Base-by-base conservation (phyloP, 2,888 invertebrate species). In the Spisula subtruncata region DNA sequence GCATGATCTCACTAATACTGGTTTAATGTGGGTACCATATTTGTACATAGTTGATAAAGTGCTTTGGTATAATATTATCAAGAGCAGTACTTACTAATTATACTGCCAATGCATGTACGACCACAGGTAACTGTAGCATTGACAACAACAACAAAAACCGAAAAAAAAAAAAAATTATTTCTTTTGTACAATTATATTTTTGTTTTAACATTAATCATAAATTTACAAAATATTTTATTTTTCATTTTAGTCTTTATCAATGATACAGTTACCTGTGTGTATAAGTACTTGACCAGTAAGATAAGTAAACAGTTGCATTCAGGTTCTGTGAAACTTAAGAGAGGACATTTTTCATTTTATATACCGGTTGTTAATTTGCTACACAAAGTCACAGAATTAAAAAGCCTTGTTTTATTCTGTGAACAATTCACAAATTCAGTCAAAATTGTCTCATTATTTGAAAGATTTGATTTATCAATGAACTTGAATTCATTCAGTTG, bases 311-410 rank as follows among this genome's bases (percentile, higher is more conserved):
- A 10, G n/a, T 66, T 66, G 60, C 25, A 5, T 66, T 20, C 60
- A 18, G 60, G 8, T n/a, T 60, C 8, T 20, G 5, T 25, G 25
- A 25, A 25, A 66, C n/a, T 25, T 25, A 25, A 66, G 12, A 66
- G 25, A 25, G n/a, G 12, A 66, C 41, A 41, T 41, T 5, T 1
- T 66, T 66, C 60, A 66, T 66, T n/a, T 25, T 66, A 8, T 66
- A 66, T 66, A 66, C 60, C 60, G 25, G 60, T 66, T 66, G n/a
- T 66, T 6, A 25, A 66, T 66, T n/a, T 66, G 25, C 60, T 66
- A 66, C 60, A 25, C 60, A 66, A 66, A 25, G n/a, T 41, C 41
- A 41, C 41, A 41, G 41, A 41, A 41, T 41, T 41, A 41, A 41
- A 41, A 5, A 41, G 8, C 8, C 41, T n/a, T 41, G 41, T 41